Base-by-base conservation (phyloP, 2,113 vertebrate genomes). In the Craseonycteris thonglongyai region DNA sequence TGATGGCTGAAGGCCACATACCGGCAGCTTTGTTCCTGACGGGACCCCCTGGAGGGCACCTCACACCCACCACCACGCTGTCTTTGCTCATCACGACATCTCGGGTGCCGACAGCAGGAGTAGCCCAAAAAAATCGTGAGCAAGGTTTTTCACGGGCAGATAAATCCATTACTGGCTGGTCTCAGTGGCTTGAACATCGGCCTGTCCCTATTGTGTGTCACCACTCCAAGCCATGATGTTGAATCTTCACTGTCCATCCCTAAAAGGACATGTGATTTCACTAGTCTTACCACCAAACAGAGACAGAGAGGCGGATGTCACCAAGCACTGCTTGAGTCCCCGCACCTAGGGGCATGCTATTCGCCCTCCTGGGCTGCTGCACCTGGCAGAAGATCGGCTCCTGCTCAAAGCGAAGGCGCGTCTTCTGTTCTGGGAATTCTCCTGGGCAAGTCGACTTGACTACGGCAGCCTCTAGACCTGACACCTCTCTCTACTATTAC, bases 321-420 rank as follows among this genome's bases (percentile, higher is more conserved):
- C 24, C 90, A 47, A 45, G 7, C 28, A 6, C 35, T 45, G 47
- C n/a, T 13, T 7, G 33, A 61, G 10, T 56, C 5, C 45, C 7
- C n/a, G 19, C 19, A 30, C 26, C 16, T 28, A 26, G 47, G 16
- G 22, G 13, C 6, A 45, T 24, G 5, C 12, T 16, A 9, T 83
- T n/a, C n/a, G 13, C 63, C 40, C 54, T 66, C 6, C 1, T 22
- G 3, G 35, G 47, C 18, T 4, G 30, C 42, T 47, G 2, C 38
- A 0, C 3, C 14, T 8, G 26, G 38, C 18, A 33, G 13, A 21
- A 33, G n/a, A n/a, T n/a, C n/a, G n/a, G n/a, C n/a, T n/a, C n/a
- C n/a, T n/a, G n/a, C n/a, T n/a, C 66, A 58, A 68, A 58, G 38
- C 56, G 56, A 56, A 79, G 12, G 38, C 26, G 26, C 58, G n/a